phyloP scores from a whole-genome alignment of 2,888 invertebrate species.

The Spilarctia lutea region DNA sequence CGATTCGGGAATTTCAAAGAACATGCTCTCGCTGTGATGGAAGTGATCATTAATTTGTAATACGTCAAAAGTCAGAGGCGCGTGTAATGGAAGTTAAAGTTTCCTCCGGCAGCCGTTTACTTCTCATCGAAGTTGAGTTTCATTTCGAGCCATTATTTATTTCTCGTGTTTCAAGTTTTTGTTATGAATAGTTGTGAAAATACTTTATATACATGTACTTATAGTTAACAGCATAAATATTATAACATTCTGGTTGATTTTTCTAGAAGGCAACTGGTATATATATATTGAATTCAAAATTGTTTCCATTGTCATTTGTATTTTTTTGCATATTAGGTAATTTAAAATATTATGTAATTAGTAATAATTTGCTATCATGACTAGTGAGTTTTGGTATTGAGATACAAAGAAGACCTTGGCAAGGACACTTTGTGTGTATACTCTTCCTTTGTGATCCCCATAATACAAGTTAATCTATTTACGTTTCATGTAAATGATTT shows the following conservation, averaged over 20 bases:
- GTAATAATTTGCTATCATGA: background rate
- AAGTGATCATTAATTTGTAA: constrained; percentile 1
- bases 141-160: background rate
- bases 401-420: background rate
- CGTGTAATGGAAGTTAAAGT: background rate
- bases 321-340: background rate
- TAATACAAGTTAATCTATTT: background rate
- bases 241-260: no score
- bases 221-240: background rate
- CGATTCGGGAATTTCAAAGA: background rate
- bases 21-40: background rate
- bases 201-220: background rate
- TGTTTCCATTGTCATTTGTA: background rate
- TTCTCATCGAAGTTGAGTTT: background rate
- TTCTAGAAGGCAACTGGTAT: no score
- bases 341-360: background rate
- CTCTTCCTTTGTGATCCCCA: background rate
- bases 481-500: background rate
- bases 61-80: constrained; percentile 2
- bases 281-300: no score
- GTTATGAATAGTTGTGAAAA: background rate
- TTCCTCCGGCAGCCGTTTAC: background rate
- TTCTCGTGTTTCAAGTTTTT: background rate
- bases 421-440: background rate
- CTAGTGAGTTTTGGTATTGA: background rate